phyloP scores from a whole-genome alignment of 2,888 invertebrate species.

The Polylopha cassiicola region DNA sequence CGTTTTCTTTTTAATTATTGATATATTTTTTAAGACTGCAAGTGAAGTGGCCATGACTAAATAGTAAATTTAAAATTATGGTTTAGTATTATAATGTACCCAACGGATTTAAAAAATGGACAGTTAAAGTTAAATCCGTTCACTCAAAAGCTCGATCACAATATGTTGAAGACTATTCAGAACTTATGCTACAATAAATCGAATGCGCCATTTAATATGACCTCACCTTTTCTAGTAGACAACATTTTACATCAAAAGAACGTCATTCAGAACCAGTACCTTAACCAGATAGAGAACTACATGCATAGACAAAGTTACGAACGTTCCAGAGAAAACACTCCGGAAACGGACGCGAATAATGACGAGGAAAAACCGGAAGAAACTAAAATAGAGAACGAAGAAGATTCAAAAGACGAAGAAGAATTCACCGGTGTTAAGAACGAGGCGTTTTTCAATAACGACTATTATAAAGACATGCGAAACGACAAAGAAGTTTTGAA shows the following conservation, averaged over 20 bases:
- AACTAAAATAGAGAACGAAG: conserved; percentile 50
- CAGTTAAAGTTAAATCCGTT: conserved; percentile 61
- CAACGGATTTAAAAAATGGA: conserved; percentile 65
- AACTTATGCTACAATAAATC: conserved; percentile 63
- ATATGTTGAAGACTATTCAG: conserved; percentile 72
- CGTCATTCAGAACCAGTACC: conserved; percentile 70
- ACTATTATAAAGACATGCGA: conserved; percentile 42
- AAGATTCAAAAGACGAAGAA: conserved; percentile 58
- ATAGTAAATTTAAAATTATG: conserved; percentile 18
- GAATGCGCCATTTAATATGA: conserved; percentile 65
- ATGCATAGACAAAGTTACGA: conserved; percentile 53
- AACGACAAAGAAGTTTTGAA: conserved; percentile 61
- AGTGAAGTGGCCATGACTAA: too few species aligned
- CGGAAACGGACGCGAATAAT: conserved; percentile 56
- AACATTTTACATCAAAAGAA: conserved; percentile 79
- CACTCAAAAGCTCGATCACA: conserved; percentile 53
- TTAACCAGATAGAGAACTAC: conserved; percentile 71
- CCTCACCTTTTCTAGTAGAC: conserved; percentile 79
- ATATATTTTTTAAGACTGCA: conserved; percentile 1
- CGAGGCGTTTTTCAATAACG: conserved; percentile 52
- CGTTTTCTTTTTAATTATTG: conserved; percentile 21
- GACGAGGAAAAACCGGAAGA: conserved; percentile 45
- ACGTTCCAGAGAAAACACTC: conserved; percentile 57
- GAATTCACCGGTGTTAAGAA: conserved; percentile 51
- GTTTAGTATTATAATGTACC: conserved; percentile 63